These are phyloP conservation scores for Plagiodera versicolora DNA, from an alignment of 2,888 invertebrate species.

Conservation along the genomic window DNA sequence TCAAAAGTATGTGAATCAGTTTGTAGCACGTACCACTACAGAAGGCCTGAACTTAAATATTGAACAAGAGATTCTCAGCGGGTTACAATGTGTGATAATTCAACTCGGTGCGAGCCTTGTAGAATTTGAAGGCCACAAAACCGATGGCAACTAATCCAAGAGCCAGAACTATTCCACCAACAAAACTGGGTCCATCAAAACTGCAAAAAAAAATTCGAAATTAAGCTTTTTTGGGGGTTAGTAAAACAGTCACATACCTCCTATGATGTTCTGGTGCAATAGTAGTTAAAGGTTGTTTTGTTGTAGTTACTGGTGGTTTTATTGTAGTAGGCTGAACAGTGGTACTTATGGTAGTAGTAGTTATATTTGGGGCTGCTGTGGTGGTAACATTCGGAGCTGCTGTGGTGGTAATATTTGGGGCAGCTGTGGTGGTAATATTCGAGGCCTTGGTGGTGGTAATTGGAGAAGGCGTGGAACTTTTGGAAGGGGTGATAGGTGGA, in stretches of 20 bases:
- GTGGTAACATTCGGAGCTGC: constrained; percentile 28
- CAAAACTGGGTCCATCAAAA: constrained; percentile 77
- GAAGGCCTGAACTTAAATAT: constrained; percentile 14
- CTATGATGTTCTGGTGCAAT: constrained; percentile 48
- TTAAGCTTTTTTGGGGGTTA: too few species aligned
- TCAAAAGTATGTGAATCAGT: too few species aligned
- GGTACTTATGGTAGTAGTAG: not conserved
- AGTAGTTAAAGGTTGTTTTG: too few species aligned
- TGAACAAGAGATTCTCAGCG: constrained; percentile 19
- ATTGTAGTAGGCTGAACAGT: constrained; percentile 1
- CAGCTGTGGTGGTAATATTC: constrained; percentile 41
- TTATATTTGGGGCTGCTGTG: constrained; percentile 25
- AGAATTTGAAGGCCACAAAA: constrained; percentile 84
- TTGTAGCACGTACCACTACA: constrained; percentile 13
- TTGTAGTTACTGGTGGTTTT: constrained; percentile 7
- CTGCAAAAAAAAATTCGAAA: constrained; percentile 40
- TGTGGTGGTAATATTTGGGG: constrained; percentile 17
- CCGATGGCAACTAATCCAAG: constrained; percentile 78
- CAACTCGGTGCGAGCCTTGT: constrained; percentile 80
- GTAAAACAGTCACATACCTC: constrained; percentile 24
- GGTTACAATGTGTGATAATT: constrained; percentile 85
- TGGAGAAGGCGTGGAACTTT: too few species aligned
- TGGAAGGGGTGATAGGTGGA: not conserved
- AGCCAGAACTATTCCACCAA: constrained; percentile 84
- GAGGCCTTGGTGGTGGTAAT: constrained; percentile 23